Evolutionary conservation across 2,113 vertebrate species (phyloP), one percentile per base, ranked within the genome.

Genomic region (Callorhinus ursinus): DNA sequence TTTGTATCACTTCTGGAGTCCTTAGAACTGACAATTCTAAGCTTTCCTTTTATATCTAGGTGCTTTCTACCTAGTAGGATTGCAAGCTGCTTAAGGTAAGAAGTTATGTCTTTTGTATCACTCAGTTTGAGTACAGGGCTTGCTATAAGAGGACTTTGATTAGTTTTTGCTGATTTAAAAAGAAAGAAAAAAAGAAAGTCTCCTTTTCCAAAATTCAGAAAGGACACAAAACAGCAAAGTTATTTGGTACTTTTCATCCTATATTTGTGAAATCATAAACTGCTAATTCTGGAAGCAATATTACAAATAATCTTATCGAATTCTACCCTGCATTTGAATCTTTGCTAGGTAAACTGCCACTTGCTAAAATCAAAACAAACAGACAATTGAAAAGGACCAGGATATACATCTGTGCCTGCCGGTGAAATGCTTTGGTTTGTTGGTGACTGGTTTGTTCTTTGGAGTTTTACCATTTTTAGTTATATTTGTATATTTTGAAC

Each of bases 181-280:
- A 49, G 26, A 77, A 85, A 69, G 18, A 5, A 19, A 69, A 69
- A 79, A 5, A 46, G 46, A 18, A 76, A 72, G 2, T 1, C 49
- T 69, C 33, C 4, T 51, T 84, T 84, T 82, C 42, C 46, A 93
- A 93, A 92, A 82, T 65, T 76, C 21, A 93, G 31, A 90, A 96
- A 84, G 31, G 10, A 57, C 63, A 72, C n/a, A 89, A 72, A 76
- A 77, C 22, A 61, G 2, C 59, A 46, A 11, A 67, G 12, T 11
- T 72, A 28, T 59, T 49, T 65, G 51, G 14, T 4, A 22, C 61
- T 31, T 84, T 95, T 36, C 14, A 2, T 53, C 36, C 49, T 39
- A 26, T 24, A 72, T 31, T 82, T 92, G 12, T 89, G 22, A 96
- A 93, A 77, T 76, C 4, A 14, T 83, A 39, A 24, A 51, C 7